Percentiles rank a stretch among this genome's conserved stretches.
These are phyloP conservation scores for Taurulus bubalis DNA, from an alignment of 2,113 vertebrate genomes.

Conservation along the genomic window DNA sequence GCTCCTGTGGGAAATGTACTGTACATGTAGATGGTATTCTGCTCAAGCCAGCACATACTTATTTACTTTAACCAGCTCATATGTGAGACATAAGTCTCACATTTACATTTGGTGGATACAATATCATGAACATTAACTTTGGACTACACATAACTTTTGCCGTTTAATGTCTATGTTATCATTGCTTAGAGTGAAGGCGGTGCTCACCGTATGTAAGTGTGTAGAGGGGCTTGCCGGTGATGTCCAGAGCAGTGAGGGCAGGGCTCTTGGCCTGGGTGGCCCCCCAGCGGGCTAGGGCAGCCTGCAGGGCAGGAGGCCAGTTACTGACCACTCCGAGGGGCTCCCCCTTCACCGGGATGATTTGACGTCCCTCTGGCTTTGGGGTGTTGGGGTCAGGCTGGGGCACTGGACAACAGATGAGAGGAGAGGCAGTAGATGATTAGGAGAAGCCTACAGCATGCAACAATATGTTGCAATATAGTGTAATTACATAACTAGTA, in stretches of 20 bases:
- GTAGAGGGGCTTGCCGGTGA: constrained; percentile 95
- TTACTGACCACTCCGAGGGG: constrained; percentile 97
- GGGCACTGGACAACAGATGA: constrained; percentile 84
- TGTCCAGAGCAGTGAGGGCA: constrained; percentile 92
- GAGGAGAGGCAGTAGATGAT: constrained; percentile 62
- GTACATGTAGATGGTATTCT: constrained; percentile 29
- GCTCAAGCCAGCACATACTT: constrained; percentile 18
- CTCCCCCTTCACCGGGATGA: constrained; percentile 96
- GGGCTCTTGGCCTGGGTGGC: constrained; percentile 96
- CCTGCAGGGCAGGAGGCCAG: constrained; percentile 97
- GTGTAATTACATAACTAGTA: not conserved
- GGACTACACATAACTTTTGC: not conserved
- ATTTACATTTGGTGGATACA: not conserved
- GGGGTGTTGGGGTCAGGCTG: constrained; percentile 97
- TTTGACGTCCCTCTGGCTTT: constrained; percentile 95
- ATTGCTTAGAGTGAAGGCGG: not conserved
- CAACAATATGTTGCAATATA: not conserved
- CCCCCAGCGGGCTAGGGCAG: constrained; percentile 96
- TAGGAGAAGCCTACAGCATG: not conserved
- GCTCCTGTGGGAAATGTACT: constrained; percentile 18
- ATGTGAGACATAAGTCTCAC: constrained; percentile 11
- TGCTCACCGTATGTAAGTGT: constrained; percentile 94
- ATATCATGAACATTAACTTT: not conserved
- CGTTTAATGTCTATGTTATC: not conserved
- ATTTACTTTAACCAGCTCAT: constrained; percentile 9